Base-by-base conservation (phyloP, 1,140 invertebrate species). In the Penaeus japonicus region DNA sequence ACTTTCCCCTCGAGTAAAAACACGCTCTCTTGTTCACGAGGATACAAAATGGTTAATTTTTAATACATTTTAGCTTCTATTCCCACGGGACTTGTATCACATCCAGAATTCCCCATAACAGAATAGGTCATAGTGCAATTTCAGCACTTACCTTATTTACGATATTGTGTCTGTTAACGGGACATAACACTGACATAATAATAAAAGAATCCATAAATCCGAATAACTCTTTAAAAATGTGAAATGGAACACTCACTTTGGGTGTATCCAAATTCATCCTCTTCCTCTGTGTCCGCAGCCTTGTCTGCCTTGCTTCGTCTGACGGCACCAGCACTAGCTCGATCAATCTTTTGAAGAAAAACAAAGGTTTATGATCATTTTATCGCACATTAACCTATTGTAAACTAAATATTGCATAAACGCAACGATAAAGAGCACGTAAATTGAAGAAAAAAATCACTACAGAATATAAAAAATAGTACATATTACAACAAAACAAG, bases 241-340 rank as follows among this genome's bases (percentile, higher is more conserved):
- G 18, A 7, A 20, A 35, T 22, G 1, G 15, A 39, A 55, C 80
- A 95, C 96, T 96, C 94, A 99, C 98, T 96, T 91, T 93, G 93
- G 7, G 98, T 99, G 93, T 99, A 99, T 47, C 97, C 97, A 93
- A 96, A 98, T 86, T 96, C 95, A 91, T 98, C 97, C 92, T 98
- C 97, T 91, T 96, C 92, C 91, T 98, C 97, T 15, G 95, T 93
- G 92, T 98, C 97, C 0, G 94, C 95, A 27, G 94, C 94, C 73
- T 95, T 95, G 93, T 97, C 96, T 91, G 95, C 95, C 93, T 95
- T 96, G 65, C 94, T 94, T 79, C 96, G 93, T 92, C 95, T 96
- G 1, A 97, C 94, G 91, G 96, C 96, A 0, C 95, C 97, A 4
- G 97, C 97, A 92, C 97, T 98, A 2, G 96, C 96, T 89, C 96